phyloP scores from a whole-genome alignment of 2,888 invertebrate species.

The Neoaliturus tenellus region DNA sequence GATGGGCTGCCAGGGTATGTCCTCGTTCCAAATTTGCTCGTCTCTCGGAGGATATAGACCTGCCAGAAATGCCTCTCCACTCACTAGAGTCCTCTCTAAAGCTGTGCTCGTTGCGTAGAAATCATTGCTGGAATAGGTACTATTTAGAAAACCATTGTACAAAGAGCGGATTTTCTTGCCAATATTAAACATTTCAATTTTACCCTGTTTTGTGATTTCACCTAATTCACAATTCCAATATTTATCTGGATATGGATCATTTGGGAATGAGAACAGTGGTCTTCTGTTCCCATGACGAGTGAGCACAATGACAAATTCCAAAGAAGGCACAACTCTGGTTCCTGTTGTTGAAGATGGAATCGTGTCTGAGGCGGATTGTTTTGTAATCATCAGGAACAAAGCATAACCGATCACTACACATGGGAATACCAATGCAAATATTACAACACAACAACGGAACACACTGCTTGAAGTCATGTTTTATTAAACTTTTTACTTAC shows the following conservation, averaged over 20 bases:
- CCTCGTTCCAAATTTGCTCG: slow-evolving; percentile 11
- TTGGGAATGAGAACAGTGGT: slow-evolving; percentile 11
- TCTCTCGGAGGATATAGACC: background rate
- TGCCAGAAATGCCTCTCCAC: slow-evolving; percentile 15
- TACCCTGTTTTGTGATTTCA: background rate
- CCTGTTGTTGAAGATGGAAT: background rate
- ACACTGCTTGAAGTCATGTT: background rate
- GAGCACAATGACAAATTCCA: background rate
- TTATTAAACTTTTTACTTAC: no score
- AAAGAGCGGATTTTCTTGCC: background rate
- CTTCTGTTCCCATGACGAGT: background rate
- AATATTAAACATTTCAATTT: background rate
- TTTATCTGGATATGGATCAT: background rate
- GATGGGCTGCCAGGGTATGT: slow-evolving; percentile 9
- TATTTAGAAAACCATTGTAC: slow-evolving; percentile 8
- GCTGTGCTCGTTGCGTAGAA: slow-evolving; percentile 10
- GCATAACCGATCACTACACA: background rate
- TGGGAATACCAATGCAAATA: background rate
- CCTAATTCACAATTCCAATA: background rate
- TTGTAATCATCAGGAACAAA: background rate
- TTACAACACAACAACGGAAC: background rate
- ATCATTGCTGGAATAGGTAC: background rate
- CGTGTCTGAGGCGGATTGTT: background rate
- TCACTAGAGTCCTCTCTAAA: background rate
- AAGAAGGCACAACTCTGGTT: background rate